Conservation (phyloP, 2,797 vertebrate species). For the Eulemur mongoz region DNA sequence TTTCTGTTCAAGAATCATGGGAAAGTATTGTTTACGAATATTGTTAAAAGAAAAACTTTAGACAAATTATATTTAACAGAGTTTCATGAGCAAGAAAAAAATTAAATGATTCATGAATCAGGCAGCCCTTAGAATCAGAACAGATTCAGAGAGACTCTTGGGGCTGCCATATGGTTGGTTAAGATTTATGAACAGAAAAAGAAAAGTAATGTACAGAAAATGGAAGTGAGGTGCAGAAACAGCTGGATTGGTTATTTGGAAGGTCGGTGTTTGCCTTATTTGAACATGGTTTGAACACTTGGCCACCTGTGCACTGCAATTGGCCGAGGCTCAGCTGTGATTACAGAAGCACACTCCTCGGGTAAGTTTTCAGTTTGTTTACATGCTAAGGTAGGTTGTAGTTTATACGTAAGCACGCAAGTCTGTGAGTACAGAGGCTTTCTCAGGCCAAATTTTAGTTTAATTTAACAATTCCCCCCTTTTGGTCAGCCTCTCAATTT, state of each 20-base stretch:
- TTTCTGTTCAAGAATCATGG: conserved; percentile 20
- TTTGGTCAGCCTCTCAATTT: neutral
- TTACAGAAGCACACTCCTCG: neutral
- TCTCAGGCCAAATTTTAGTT: neutral
- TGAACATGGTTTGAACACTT: neutral
- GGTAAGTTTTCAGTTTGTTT: neutral
- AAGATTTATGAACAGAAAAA: neutral
- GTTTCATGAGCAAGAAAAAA: neutral
- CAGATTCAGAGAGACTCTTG: neutral
- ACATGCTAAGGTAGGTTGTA: neutral
- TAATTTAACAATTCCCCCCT: neutral
- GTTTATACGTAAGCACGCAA: neutral
- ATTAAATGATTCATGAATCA: neutral
- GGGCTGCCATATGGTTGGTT: neutral
- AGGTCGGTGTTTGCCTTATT: neutral
- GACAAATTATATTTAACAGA: neutral
- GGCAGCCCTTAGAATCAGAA: neutral
- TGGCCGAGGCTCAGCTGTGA: neutral
- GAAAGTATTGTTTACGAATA: neutral
- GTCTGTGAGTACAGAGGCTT: neutral
- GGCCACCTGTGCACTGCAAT: neutral
- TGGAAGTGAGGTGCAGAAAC: neutral
- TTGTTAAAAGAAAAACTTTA: neutral
- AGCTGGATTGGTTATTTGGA: neutral
- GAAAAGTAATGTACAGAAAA: neutral